A percentile compares a stretch with the other conserved stretches of the same genome.
Conservation (phyloP, 1,140 invertebrate genomes). For the Drosophila murphyi region DNA sequence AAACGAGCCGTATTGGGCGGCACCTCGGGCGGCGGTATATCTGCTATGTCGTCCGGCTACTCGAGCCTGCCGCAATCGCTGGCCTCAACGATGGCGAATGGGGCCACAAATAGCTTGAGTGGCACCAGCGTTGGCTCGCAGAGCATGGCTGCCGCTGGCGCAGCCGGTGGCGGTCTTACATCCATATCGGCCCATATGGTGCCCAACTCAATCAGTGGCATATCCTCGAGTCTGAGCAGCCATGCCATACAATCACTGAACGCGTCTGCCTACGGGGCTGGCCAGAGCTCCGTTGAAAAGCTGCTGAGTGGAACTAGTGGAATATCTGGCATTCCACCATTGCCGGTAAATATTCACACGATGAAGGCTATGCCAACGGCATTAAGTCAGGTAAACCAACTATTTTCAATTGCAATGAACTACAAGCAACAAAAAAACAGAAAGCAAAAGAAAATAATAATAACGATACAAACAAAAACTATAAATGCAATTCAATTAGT, state of each 20-base stretch:
- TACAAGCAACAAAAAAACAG: conserved; percentile 59
- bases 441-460: background rate
- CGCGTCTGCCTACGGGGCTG: conserved; percentile 48
- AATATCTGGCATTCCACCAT: conserved; percentile 83
- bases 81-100: conserved; percentile 72
- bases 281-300: conserved; percentile 76
- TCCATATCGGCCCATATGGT: conserved; percentile 80
- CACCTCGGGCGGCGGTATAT: conserved; percentile 63
- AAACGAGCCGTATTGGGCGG: conserved; percentile 78
- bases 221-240: conserved; percentile 82
- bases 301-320: conserved; percentile 82
- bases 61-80: conserved; percentile 73
- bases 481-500: conserved; percentile 41
- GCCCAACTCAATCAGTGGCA: conserved; percentile 83
- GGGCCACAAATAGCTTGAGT: conserved; percentile 72
- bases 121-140: conserved; percentile 72
- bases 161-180: conserved; percentile 58
- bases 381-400: conserved; percentile 84
- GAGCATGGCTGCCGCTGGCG: conserved; percentile 53
- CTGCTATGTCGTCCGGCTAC: conserved; percentile 75
- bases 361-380: conserved; percentile 84
- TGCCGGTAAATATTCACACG: conserved; percentile 85
- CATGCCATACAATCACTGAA: conserved; percentile 79
- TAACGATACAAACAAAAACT: conserved; percentile 17
- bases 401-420: conserved; percentile 84